A percentile compares a stretch with the other conserved stretches of the same genome.
phyloP scores from a whole-genome alignment of 1,140 invertebrate genomes.

The Lycorma delicatula region DNA sequence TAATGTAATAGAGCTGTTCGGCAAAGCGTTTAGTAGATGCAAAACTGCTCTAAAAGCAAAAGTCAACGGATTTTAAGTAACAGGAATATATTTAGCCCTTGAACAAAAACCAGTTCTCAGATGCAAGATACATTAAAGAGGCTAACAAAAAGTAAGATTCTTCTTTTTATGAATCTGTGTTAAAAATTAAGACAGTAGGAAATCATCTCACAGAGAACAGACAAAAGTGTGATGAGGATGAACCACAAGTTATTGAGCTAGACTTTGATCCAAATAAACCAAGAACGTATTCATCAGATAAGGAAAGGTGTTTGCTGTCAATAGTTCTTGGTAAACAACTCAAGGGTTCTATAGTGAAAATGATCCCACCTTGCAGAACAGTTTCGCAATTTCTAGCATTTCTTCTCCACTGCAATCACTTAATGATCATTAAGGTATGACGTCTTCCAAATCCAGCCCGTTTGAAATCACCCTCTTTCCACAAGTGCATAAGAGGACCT shows the following conservation, averaged over 20 bases:
- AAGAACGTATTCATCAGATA: neutral
- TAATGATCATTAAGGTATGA: too few species aligned
- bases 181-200: neutral
- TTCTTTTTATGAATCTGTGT: slow-evolving; percentile 2
- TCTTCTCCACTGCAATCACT: too few species aligned
- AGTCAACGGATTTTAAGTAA: slow-evolving; percentile 32
- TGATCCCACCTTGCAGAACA: neutral
- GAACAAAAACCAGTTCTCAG: slow-evolving; percentile 28
- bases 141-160: slow-evolving; percentile 11
- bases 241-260: neutral
- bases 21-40: slow-evolving; percentile 26
- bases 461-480: neutral
- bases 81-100: slow-evolving; percentile 33
- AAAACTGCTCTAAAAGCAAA: slow-evolving; percentile 30
- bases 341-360: too few species aligned
- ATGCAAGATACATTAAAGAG: slow-evolving; percentile 26
- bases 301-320: neutral
- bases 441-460: neutral
- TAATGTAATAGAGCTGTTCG: slow-evolving; percentile 29
- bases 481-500: neutral
- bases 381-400: too few species aligned
- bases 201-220: neutral
- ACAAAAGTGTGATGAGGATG: neutral
- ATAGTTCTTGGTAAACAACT: neutral
- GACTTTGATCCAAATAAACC: neutral